These are phyloP conservation scores for Hybognathus amarus DNA, from an alignment of 2,797 vertebrate genomes.

Conservation along the genomic window DNA sequence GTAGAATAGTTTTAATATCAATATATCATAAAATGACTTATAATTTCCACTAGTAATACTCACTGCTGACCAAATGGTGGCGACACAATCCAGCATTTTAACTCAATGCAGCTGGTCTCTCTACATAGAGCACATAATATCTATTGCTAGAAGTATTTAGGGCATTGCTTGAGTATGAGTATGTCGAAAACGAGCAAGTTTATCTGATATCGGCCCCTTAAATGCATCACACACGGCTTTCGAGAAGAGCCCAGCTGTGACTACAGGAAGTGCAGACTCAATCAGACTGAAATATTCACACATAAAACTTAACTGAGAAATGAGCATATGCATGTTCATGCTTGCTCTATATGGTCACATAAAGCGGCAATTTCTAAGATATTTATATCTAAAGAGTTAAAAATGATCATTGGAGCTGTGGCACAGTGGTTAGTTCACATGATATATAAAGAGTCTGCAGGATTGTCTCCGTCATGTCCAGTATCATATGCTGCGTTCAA, in stretches of 20 bases:
- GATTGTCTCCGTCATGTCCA: background rate
- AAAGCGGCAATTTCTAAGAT: background rate
- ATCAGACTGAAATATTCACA: background rate
- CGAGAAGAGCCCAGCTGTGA: background rate
- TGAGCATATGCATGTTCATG: background rate
- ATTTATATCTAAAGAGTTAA: background rate
- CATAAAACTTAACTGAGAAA: background rate
- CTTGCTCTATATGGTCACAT: background rate
- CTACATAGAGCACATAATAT: background rate
- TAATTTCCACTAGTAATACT: constrained; percentile 4
- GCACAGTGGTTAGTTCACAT: background rate
- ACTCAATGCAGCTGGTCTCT: background rate
- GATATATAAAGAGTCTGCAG: background rate
- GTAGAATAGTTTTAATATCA: background rate
- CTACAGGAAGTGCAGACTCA: constrained; percentile 7
- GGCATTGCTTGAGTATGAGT: background rate
- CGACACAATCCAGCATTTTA: constrained; percentile 23
- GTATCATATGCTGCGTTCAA: too few relatives aligned
- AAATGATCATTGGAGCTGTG: background rate
- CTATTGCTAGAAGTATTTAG: background rate
- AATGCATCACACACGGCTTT: constrained; percentile 43
- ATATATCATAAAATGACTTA: background rate
- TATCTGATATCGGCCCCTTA: constrained; percentile 25
- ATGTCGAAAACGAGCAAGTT: background rate
- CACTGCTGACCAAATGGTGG: constrained; percentile 45